Conservation (phyloP, 2,113 vertebrate genomes). For the Heterotis niloticus region DNA sequence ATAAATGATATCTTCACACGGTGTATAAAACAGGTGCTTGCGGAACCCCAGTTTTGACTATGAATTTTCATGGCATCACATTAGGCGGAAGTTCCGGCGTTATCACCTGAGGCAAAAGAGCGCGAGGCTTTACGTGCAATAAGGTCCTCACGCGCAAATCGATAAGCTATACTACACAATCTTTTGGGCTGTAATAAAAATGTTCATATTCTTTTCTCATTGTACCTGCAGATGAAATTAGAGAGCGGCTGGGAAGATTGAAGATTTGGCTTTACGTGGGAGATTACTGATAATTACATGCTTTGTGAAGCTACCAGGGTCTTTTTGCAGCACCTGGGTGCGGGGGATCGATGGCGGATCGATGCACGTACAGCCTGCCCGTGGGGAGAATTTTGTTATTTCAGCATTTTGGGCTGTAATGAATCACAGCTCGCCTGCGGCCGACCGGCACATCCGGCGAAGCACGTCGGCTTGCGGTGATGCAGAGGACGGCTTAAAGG, state of each 20-base stretch:
- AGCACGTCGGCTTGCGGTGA: neutral
- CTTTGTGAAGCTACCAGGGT: conserved; percentile 1
- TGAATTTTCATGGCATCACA: neutral
- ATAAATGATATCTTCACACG: no score
- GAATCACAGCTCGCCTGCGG: neutral
- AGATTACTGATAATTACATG: conserved; percentile 16
- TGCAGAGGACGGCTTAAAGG: neutral
- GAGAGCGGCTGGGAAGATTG: neutral
- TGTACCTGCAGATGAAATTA: neutral
- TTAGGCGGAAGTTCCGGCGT: neutral
- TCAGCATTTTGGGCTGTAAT: conserved; percentile 10
- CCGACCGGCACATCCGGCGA: neutral
- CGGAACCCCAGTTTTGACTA: no score
- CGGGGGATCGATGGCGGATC: conserved; percentile 4
- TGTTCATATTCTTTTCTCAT: neutral
- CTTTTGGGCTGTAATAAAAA: neutral
- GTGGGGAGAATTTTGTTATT: neutral
- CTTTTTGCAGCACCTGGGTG: neutral
- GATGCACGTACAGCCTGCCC: neutral
- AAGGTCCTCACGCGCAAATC: neutral
- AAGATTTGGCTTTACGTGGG: neutral
- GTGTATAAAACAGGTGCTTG: no score
- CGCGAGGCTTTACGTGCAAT: neutral
- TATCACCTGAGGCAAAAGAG: neutral
- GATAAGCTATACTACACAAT: neutral